Percentiles rank a stretch among this genome's conserved stretches.
Conservation (phyloP, 2,888 invertebrate species). For the Orthosia cruda region DNA sequence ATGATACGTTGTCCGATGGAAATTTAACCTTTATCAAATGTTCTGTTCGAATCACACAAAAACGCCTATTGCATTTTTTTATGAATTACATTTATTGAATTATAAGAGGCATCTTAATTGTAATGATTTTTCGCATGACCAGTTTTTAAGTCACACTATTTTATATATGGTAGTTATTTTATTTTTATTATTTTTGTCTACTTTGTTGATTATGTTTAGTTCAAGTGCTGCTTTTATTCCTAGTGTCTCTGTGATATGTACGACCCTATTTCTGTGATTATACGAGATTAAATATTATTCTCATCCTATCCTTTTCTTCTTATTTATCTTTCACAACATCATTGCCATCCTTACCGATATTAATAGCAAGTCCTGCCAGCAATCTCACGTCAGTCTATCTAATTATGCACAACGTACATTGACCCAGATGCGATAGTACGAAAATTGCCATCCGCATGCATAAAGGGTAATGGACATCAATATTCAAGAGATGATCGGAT, state of each 20-base stretch:
- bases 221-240: not conserved
- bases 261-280: no score
- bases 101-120: not conserved
- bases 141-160: constrained; percentile 12
- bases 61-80: not conserved
- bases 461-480: constrained; percentile 70
- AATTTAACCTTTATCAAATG: no score
- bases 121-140: not conserved
- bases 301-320: not conserved
- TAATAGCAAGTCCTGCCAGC: constrained; percentile 16
- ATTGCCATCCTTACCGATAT: constrained; percentile 4
- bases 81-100: not conserved
- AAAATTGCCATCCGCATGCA: constrained; percentile 59
- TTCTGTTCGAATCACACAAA: not conserved
- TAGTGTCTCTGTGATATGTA: not conserved
- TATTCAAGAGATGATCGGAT: constrained; percentile 72
- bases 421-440: constrained; percentile 67
- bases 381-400: constrained; percentile 53
- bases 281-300: not conserved
- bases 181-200: not conserved
- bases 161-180: not conserved
- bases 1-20: no score
- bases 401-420: constrained; percentile 67
- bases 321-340: not conserved
- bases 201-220: not conserved